Conservation (phyloP, 2,797 vertebrate genomes). For the Thunnus albacares region DNA sequence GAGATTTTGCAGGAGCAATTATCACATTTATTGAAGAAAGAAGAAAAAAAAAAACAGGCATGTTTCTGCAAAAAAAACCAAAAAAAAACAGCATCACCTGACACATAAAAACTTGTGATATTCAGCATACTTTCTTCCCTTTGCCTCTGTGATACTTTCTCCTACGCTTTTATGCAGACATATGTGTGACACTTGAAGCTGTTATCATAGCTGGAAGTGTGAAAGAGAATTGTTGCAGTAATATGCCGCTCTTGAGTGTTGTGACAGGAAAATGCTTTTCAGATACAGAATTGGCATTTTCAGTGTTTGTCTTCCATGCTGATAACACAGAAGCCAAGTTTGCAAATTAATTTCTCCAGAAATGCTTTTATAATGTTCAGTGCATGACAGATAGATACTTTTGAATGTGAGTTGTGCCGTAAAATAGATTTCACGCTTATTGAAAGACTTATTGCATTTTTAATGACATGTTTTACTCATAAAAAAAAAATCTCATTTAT, state of each 20-base stretch:
- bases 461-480: conserved; percentile 72
- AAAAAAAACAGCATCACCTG: conserved; percentile 67
- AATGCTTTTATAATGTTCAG: conserved; percentile 9
- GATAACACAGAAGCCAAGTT: conserved; percentile 56
- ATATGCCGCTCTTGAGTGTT: conserved; percentile 76
- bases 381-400: conserved; percentile 24
- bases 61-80: not conserved
- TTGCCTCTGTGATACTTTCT: conserved; percentile 72
- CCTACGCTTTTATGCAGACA: conserved; percentile 77
- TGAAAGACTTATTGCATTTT: conserved; percentile 56
- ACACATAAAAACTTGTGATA: conserved; percentile 78
- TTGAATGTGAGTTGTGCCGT: conserved; percentile 26
- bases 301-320: conserved; percentile 55
- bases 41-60: conserved; percentile 24
- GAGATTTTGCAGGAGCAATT: conserved; percentile 79
- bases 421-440: conserved; percentile 45
- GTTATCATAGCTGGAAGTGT: conserved; percentile 82
- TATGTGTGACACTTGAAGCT: conserved; percentile 84
- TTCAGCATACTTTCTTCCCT: conserved; percentile 69
- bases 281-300: conserved; percentile 72
- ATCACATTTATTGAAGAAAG: conserved; percentile 77
- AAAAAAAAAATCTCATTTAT: conserved; percentile 67
- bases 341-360: conserved; percentile 30
- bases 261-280: conserved; percentile 75
- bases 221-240: conserved; percentile 79